A percentile compares a stretch with the other conserved stretches of the same genome.
phyloP scores from a whole-genome alignment of 2,888 invertebrate species.

The Xanthorhoe designata region DNA sequence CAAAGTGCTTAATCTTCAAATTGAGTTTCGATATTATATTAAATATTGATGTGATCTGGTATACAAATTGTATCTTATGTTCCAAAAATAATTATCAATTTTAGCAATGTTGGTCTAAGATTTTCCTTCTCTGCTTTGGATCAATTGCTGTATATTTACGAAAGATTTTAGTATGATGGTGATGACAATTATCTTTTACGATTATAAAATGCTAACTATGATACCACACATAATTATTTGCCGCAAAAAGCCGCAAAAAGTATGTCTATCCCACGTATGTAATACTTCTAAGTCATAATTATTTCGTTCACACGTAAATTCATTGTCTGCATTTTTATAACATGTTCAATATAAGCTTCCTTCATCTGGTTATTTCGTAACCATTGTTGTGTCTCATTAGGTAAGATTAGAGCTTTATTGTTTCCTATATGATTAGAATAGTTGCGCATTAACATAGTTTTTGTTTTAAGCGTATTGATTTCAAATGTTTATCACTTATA shows the following conservation, averaged over 20 bases:
- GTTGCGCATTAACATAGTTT: not conserved
- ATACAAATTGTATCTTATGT: constrained; percentile 4
- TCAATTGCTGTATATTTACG: no score
- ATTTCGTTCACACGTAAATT: constrained; percentile 44
- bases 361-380: constrained; percentile 48
- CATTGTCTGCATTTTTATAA: constrained; percentile 51
- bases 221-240: not conserved
- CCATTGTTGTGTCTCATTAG: constrained; percentile 53
- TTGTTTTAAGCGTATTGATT: not conserved
- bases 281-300: constrained; percentile 30
- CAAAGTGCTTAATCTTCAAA: constrained; percentile 14
- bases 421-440: constrained; percentile 41
- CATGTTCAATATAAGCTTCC: constrained; percentile 46
- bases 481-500: not conserved
- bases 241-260: constrained; percentile 5
- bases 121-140: not conserved
- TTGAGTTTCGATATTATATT: constrained; percentile 7
- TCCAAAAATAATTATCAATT: not conserved
- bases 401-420: constrained; percentile 47
- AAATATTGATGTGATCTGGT: constrained; percentile 6
- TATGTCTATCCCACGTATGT: constrained; percentile 24
- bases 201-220: not conserved
- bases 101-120: not conserved
- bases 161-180: no score
- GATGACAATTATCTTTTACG: not conserved